Percentiles rank a stretch among this genome's conserved stretches.
Evolutionary conservation across 2,797 vertebrate genomes (phyloP).

Genomic region (Channa striata): DNA sequence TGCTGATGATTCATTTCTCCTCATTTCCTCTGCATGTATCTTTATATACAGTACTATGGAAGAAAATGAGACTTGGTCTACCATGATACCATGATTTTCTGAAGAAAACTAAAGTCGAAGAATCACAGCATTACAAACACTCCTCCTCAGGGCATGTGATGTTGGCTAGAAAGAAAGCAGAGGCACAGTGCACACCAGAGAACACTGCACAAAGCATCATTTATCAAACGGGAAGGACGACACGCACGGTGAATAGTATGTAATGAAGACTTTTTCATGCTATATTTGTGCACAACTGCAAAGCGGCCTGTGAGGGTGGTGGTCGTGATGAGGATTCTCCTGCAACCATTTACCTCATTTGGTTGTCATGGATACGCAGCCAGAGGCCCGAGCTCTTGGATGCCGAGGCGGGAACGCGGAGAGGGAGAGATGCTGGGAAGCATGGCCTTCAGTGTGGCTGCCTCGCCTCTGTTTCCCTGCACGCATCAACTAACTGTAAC

Average conservation of each 20-base stretch:
- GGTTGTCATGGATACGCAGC: conserved; percentile 87
- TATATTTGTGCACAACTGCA: conserved; percentile 42
- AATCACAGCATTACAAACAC: conserved; percentile 35
- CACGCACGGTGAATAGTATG: conserved; percentile 11
- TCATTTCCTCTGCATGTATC: conserved; percentile 2
- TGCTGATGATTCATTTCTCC: conserved; percentile 26
- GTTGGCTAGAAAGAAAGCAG: conserved; percentile 31
- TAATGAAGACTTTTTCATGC: conserved; percentile 33
- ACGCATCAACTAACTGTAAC: conserved; percentile 70
- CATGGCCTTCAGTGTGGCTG: conserved; percentile 65
- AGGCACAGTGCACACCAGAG: conserved; percentile 21
- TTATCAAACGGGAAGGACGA: conserved; percentile 26
- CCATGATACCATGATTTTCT: conserved; percentile 16
- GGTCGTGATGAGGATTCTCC: conserved; percentile 83
- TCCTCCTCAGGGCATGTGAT: conserved; percentile 5
- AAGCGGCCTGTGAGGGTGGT: conserved; percentile 63
- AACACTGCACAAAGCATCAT: conserved; percentile 3
- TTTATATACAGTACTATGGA: conserved; percentile 8
- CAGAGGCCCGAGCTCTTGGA: conserved; percentile 81
- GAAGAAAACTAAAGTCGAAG: conserved; percentile 32
- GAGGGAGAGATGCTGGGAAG: conserved; percentile 73
- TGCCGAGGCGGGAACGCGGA: conserved; percentile 71
- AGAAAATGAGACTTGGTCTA: conserved; percentile 2
- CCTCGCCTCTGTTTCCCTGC: conserved; percentile 60
- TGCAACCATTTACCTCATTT: conserved; percentile 85